Evolutionary conservation across 2,113 vertebrate genomes (phyloP).

Genomic region (Takifugu bimaculatus): DNA sequence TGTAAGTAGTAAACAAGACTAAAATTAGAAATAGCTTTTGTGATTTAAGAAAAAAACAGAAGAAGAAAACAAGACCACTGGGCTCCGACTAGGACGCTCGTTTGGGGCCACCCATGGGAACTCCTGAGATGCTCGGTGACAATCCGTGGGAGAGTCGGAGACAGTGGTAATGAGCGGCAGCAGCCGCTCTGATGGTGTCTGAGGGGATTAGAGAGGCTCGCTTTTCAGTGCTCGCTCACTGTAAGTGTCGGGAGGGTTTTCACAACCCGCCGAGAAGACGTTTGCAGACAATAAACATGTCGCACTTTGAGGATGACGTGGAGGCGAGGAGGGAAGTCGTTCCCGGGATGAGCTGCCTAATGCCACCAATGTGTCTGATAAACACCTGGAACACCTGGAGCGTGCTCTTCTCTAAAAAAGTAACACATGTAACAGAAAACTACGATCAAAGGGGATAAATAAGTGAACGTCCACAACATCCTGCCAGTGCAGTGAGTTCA

Average conservation of each 20-base stretch:
- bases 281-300: conserved; percentile 9
- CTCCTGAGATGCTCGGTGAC: not conserved
- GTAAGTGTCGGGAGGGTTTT: conserved; percentile 11
- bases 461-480: too few species aligned
- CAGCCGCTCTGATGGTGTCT: conserved; percentile 1
- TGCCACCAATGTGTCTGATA: not conserved
- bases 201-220: conserved; percentile 9
- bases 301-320: not conserved
- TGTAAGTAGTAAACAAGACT: conserved; percentile 49
- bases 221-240: conserved; percentile 22
- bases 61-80: conserved; percentile 16
- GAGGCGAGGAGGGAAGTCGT: conserved; percentile 4
- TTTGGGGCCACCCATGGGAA: not conserved
- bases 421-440: too few species aligned
- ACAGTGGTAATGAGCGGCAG: conserved; percentile 1
- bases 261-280: conserved; percentile 1
- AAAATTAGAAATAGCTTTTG: conserved; percentile 37
- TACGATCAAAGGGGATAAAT: too few species aligned
- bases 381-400: too few species aligned
- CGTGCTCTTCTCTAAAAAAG: too few species aligned
- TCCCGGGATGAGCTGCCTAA: conserved; percentile 7
- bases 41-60: conserved; percentile 13
- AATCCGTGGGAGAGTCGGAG: conserved; percentile 16
- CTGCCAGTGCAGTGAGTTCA: too few species aligned
- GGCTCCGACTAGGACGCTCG: conserved; percentile 4